Base-by-base conservation (phyloP, 2,797 vertebrate genomes). In the Otolemur crassicaudatus region DNA sequence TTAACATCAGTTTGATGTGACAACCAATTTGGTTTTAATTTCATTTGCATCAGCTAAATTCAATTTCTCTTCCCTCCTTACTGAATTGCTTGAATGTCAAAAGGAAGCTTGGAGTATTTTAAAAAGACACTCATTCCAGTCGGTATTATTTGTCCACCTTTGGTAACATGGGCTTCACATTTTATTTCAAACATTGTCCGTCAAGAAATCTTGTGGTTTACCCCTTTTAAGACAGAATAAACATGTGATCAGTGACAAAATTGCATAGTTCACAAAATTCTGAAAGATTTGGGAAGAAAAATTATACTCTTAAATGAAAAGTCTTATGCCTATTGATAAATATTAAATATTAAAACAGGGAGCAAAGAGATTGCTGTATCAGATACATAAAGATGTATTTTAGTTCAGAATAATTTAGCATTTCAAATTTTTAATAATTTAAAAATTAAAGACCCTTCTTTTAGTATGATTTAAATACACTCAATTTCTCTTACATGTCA, bases 1-100 rank as follows among this genome's bases (percentile, higher is more conserved):
- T 98, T 98, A 98, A 94, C 96, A 97, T 97, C 86, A 96, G 90
- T 96, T 91, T 98, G 93, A 98, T 97, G 76, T 98, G 97, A 97
- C 97, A 98, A 95, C 94, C 95, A 98, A 97, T 98, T 98, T 98
- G 97, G 92, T 91, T 98, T 98, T 98, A 98, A 98, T 98, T 98
- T 98, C 77, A 98, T 98, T 98, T 98, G 87, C 97, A 98, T 97
- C 86, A 96, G 70, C 85, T 98, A 97, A 97, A 98, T 97, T 98
- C 80, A 97, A 60, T 98, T 98, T 97, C 84, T 90, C 93, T 97
- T 93, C 69, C 67, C 25, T 97, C 56, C 69, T 93, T 94, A 94
- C 80, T 94, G 92, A 97, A 96, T 94, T 90, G 37, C 91, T 91
- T 97, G 81, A 29, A 67, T 90, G 85, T 98, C 96, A 97, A 85